Percentiles rank a stretch among this genome's conserved stretches.
These are phyloP conservation scores for Chaetops frenatus DNA, from an alignment of 2,113 vertebrate species.

Conservation along the genomic window DNA sequence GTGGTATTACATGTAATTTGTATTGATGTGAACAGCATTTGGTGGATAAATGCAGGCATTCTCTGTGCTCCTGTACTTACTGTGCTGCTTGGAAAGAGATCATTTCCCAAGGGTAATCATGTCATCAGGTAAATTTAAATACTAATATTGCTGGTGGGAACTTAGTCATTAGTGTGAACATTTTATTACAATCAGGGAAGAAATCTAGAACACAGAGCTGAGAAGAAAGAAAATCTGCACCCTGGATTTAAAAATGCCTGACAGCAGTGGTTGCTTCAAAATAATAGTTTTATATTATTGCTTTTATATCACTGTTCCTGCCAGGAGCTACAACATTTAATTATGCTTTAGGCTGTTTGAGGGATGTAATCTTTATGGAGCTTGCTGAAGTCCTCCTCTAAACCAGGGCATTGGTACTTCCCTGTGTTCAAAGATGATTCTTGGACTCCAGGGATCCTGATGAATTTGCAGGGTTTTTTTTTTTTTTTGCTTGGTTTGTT, in stretches of 20 bases:
- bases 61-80: not conserved
- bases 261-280: not conserved
- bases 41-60: not conserved
- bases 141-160: not conserved
- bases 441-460: not conserved
- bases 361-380: not conserved
- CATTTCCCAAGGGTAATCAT: not conserved
- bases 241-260: not conserved
- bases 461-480: not conserved
- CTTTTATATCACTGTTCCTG: not conserved
- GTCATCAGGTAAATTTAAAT: not conserved
- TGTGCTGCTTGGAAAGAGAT: not conserved
- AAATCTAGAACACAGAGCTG: not conserved
- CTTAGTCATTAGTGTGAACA: not conserved
- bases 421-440: not conserved
- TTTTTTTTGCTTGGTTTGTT: not conserved
- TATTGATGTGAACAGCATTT: not conserved
- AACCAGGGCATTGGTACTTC: not conserved
- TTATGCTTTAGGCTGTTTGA: not conserved
- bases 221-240: not conserved
- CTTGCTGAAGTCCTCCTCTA: not conserved
- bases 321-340: not conserved
- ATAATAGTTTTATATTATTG: not conserved
- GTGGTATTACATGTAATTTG: not conserved
- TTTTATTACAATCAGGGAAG: not conserved